These are phyloP conservation scores for Drepanosiphum platanoidis DNA, from an alignment of 2,888 invertebrate species.

Conservation along the genomic window DNA sequence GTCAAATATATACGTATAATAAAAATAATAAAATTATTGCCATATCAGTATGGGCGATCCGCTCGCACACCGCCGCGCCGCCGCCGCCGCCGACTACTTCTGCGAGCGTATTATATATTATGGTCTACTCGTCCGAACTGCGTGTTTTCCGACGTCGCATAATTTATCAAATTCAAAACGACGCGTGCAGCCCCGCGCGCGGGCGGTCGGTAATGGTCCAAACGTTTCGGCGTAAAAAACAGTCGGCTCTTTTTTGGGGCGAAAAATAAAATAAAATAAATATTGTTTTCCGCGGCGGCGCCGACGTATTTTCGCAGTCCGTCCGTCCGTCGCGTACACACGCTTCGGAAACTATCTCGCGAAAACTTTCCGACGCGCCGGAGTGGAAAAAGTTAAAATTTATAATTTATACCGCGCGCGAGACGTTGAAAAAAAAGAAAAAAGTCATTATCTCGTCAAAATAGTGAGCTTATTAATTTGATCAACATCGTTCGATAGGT, in stretches of 20 bases:
- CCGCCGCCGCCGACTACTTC: no score
- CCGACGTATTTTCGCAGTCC: background rate
- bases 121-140: background rate
- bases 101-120: no score
- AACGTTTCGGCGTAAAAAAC: background rate
- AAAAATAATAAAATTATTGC: no score
- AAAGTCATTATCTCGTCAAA: background rate
- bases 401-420: background rate
- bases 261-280: no score
- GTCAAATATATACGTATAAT: background rate
- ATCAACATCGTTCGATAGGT: background rate
- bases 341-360: background rate
- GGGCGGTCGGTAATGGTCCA: background rate
- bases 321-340: slow-evolving; percentile 13
- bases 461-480: background rate
- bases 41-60: background rate
- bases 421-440: background rate
- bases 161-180: slow-evolving; percentile 37
- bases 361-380: background rate
- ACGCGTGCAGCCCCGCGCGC: background rate
- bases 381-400: background rate
- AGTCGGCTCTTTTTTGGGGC: background rate
- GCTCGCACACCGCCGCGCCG: no score
- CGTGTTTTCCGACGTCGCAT: background rate
- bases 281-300: background rate